These are phyloP conservation scores for Diloba caeruleocephala DNA, from an alignment of 2,888 invertebrate genomes.

Conservation along the genomic window DNA sequence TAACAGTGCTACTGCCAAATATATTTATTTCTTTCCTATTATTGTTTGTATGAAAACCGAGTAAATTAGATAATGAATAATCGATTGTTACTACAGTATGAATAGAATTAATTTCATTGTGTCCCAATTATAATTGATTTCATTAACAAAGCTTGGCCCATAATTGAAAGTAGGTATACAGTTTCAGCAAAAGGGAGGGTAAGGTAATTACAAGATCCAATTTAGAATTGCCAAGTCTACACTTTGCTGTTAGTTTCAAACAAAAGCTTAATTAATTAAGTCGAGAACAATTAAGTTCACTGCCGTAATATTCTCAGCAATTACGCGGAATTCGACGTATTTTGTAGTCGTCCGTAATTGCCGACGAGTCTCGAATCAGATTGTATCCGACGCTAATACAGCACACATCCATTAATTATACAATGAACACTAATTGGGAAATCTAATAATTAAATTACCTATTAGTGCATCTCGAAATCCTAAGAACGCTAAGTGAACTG, in stretches of 20 bases:
- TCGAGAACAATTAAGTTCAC: slow-evolving; percentile 89
- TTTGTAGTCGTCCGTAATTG: slow-evolving; percentile 86
- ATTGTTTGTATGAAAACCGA: slow-evolving; percentile 59
- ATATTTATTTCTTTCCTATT: slow-evolving; percentile 32
- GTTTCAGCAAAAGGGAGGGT: slow-evolving; percentile 85
- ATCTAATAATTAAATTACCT: slow-evolving; percentile 83
- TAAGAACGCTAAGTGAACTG: slow-evolving; percentile 55
- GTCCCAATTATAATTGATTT: slow-evolving; percentile 86
- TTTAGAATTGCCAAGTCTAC: slow-evolving; percentile 89
- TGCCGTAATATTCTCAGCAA: slow-evolving; percentile 88
- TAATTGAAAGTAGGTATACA: slow-evolving; percentile 89
- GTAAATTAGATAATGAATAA: slow-evolving; percentile 71
- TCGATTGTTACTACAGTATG: slow-evolving; percentile 65
- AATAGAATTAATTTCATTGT: slow-evolving; percentile 76
- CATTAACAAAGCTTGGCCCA: slow-evolving; percentile 85
- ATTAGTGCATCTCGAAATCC: slow-evolving; percentile 67
- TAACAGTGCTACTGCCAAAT: slow-evolving; percentile 14
- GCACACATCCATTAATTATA: slow-evolving; percentile 84
- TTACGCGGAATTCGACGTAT: slow-evolving; percentile 87
- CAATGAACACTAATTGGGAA: slow-evolving; percentile 83
- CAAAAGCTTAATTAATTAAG: slow-evolving; percentile 90
- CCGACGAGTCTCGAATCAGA: slow-evolving; percentile 83
- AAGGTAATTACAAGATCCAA: slow-evolving; percentile 89
- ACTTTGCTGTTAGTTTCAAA: slow-evolving; percentile 89
- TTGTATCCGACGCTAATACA: slow-evolving; percentile 85